Conservation (phyloP, 2,113 vertebrate species). For the Haplochromis vanheusdeni region DNA sequence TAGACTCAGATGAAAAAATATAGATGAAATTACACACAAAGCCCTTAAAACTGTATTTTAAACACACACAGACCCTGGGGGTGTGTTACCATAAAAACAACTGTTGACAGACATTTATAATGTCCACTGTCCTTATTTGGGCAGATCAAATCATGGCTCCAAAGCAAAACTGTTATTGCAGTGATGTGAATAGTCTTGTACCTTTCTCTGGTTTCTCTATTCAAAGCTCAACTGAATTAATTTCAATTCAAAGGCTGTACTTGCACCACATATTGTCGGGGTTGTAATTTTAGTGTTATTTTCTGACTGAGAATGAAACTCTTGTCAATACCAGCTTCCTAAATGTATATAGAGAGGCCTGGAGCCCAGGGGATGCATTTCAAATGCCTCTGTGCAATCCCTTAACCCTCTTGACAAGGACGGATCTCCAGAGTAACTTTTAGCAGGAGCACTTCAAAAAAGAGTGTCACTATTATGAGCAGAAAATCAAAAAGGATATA, state of each 20-base stretch:
- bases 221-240: background rate
- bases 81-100: background rate
- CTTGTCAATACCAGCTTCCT: background rate
- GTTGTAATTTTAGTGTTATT: slow-evolving; percentile 25
- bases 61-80: background rate
- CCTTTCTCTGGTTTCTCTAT: background rate
- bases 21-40: background rate
- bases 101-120: background rate
- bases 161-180: background rate
- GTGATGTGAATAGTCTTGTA: background rate
- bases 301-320: background rate
- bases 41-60: background rate
- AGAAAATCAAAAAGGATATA: background rate
- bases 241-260: background rate
- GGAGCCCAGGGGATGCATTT: slow-evolving; percentile 6
- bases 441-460: background rate
- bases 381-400: slow-evolving; percentile 12
- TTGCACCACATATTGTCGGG: background rate
- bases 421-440: background rate
- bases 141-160: slow-evolving; percentile 1
- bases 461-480: background rate
- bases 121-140: background rate
- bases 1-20: background rate
- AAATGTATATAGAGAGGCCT: background rate
- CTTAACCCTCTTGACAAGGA: slow-evolving; percentile 9